These are phyloP conservation scores for Plectus sambesii DNA, from an alignment of 1,140 invertebrate species.

Conservation along the genomic window DNA sequence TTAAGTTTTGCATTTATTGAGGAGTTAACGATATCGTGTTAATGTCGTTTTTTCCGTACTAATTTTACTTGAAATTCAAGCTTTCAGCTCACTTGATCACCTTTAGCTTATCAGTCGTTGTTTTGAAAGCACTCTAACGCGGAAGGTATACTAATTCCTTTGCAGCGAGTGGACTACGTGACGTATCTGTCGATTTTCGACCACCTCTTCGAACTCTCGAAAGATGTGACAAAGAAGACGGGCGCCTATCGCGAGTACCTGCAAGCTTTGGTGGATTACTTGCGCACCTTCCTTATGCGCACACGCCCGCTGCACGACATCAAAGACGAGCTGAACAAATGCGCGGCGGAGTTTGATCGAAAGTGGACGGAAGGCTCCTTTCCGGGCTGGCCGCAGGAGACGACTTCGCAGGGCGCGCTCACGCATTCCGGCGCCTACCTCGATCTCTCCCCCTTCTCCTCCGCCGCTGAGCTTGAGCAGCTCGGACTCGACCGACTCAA, in stretches of 20 bases:
- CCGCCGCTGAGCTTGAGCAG: conserved; percentile 87
- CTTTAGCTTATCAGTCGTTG: no score
- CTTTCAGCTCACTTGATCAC: no score
- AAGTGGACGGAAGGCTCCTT: conserved; percentile 80
- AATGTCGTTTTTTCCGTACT: no score
- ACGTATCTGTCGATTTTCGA: conserved; percentile 86
- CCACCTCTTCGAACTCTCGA: conserved; percentile 86
- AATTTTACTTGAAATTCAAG: no score
- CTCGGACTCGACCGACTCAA: conserved; percentile 91
- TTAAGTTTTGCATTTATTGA: no score
- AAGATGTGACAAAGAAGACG: conserved; percentile 48
- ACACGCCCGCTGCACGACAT: conserved; percentile 84
- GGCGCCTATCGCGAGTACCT: conserved; percentile 57
- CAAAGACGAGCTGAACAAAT: conserved; percentile 48
- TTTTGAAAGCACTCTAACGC: no score
- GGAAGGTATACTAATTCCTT: no score
- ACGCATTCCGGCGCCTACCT: conserved; percentile 85
- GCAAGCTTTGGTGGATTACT: conserved; percentile 69
- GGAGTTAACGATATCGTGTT: no score
- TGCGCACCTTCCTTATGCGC: conserved; percentile 68
- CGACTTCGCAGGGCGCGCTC: conserved; percentile 83
- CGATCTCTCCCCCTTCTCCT: conserved; percentile 83
- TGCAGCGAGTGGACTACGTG: conserved; percentile 86
- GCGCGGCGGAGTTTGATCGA: conserved; percentile 67
- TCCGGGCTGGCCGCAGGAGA: conserved; percentile 81